Evolutionary conservation across 2,113 vertebrate genomes (phyloP).

Genomic region (Corythoichthys haematopterus): DNA sequence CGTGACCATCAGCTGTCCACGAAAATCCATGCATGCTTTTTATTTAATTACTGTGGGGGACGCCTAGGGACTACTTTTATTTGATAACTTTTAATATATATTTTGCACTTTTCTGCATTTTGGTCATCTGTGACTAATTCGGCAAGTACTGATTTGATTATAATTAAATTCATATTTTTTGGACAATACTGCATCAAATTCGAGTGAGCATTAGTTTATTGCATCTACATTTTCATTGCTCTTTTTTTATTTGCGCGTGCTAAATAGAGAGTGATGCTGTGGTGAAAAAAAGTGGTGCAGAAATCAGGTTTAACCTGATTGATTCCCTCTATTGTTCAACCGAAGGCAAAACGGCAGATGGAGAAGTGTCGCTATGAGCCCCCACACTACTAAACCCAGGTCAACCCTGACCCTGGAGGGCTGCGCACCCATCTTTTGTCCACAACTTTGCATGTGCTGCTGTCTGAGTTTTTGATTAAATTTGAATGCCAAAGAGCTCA

Average conservation of each 20-base stretch:
- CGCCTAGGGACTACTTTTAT: background rate
- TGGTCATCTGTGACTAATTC: background rate
- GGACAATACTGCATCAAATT: background rate
- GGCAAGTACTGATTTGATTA: background rate
- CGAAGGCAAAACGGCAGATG: constrained; percentile 65
- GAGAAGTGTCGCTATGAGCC: constrained; percentile 60
- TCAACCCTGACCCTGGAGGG: constrained; percentile 45
- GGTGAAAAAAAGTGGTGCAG: constrained; percentile 14
- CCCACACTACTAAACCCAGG: constrained; percentile 33
- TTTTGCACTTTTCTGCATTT: background rate
- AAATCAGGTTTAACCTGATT: constrained; percentile 63
- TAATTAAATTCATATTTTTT: no score
- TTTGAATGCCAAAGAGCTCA: constrained; percentile 40
- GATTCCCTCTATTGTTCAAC: constrained; percentile 69
- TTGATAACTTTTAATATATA: background rate
- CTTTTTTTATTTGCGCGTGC: background rate
- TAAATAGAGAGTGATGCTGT: background rate
- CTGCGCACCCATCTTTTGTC: constrained; percentile 50
- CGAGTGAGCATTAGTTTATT: background rate
- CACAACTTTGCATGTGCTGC: constrained; percentile 38
- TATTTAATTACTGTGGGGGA: constrained; percentile 47
- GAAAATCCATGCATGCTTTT: constrained; percentile 16
- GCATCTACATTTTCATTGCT: background rate
- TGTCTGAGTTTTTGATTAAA: constrained; percentile 57
- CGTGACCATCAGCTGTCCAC: constrained; percentile 60